Percentiles rank a stretch among this genome's conserved stretches.
These are phyloP conservation scores for Hybognathus amarus DNA, from an alignment of 2,797 vertebrate species.

Conservation along the genomic window DNA sequence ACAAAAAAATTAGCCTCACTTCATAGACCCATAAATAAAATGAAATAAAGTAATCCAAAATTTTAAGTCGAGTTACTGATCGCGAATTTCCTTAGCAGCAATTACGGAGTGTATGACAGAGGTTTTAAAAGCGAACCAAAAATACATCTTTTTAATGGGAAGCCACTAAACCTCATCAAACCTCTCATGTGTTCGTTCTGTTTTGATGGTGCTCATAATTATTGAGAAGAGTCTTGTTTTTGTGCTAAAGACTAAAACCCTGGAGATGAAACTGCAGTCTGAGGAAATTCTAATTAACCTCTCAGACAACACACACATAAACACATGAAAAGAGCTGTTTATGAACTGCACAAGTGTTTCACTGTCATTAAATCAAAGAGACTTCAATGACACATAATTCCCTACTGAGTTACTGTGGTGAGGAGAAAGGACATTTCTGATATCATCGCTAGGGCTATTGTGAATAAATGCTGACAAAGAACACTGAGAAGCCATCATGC, in stretches of 20 bases:
- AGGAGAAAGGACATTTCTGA: constrained; percentile 14
- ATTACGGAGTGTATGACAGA: background rate
- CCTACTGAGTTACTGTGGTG: background rate
- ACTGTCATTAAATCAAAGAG: constrained; percentile 43
- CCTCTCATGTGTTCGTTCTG: constrained; percentile 9
- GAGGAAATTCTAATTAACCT: constrained; percentile 57
- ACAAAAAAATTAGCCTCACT: background rate
- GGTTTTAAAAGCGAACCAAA: constrained; percentile 28
- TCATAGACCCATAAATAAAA: constrained; percentile 1
- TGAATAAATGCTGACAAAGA: background rate
- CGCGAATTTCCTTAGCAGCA: background rate
- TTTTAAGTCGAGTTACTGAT: background rate
- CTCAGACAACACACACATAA: constrained; percentile 38
- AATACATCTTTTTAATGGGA: constrained; percentile 16
- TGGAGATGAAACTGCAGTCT: constrained; percentile 45
- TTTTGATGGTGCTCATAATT: constrained; percentile 49
- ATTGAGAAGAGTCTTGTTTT: constrained; percentile 40
- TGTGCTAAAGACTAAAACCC: constrained; percentile 42
- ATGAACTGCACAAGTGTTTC: constrained; percentile 17
- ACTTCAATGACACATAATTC: background rate
- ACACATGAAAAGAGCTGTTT: constrained; percentile 29
- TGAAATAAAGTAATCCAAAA: background rate
- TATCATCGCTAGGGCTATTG: background rate
- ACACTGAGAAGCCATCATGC: background rate
- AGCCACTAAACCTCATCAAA: constrained; percentile 1